Evolutionary conservation across 2,797 vertebrate genomes (phyloP).

Genomic region (Acanthopagrus latus): DNA sequence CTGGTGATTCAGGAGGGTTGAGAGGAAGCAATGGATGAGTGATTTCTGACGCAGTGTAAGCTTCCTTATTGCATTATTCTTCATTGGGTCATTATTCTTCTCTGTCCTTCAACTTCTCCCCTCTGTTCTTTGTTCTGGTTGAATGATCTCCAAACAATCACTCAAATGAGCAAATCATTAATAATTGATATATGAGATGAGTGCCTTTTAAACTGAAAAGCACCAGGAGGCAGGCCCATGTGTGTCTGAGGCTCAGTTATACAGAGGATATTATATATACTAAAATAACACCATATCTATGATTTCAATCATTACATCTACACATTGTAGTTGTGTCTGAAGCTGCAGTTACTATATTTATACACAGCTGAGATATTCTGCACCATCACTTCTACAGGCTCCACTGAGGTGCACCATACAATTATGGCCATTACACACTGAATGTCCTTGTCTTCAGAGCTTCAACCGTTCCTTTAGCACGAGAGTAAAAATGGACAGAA

Average conservation of each 20-base stretch:
- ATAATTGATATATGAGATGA: constrained; percentile 56
- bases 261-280: constrained; percentile 8
- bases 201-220: constrained; percentile 37
- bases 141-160: constrained; percentile 50
- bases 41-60: too few relatives aligned
- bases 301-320: background rate
- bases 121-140: constrained; percentile 35
- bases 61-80: background rate
- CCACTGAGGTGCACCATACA: background rate
- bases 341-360: background rate
- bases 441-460: constrained; percentile 1
- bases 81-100: background rate
- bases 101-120: constrained; percentile 28
- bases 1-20: background rate
- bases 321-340: constrained; percentile 1
- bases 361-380: background rate
- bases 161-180: constrained; percentile 57
- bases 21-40: too few relatives aligned
- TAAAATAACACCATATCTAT: background rate
- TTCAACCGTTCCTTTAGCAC: background rate
- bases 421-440: background rate
- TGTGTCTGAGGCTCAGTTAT: constrained; percentile 7
- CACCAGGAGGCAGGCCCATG: constrained; percentile 6
- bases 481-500: background rate
- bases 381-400: background rate